phyloP scores from a whole-genome alignment of 2,888 invertebrate genomes.

The Lithosia quadra region DNA sequence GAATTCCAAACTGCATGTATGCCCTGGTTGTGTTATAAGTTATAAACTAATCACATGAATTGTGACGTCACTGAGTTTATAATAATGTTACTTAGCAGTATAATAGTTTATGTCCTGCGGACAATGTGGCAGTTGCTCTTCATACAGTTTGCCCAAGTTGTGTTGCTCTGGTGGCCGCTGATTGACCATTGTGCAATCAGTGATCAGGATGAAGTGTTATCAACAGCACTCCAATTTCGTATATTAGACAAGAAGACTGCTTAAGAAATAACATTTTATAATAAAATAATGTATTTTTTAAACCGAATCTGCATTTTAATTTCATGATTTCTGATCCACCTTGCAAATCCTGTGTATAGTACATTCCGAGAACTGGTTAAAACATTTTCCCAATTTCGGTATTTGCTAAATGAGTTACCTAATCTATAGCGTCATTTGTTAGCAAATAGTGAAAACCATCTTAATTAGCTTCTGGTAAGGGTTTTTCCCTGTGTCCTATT shows the following conservation, averaged over 20 bases:
- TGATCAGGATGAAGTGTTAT: constrained; percentile 6
- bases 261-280: constrained; percentile 53
- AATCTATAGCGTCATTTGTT: no score
- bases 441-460: no score
- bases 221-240: constrained; percentile 25
- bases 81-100: constrained; percentile 9
- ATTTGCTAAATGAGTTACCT: no score
- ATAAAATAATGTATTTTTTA: constrained; percentile 48
- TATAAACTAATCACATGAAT: constrained; percentile 2
- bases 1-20: not conserved
- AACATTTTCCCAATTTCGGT: no score
- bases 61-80: not conserved
- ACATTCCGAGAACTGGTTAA: no score
- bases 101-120: constrained; percentile 10
- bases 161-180: constrained; percentile 8
- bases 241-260: constrained; percentile 56
- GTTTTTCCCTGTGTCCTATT: no score
- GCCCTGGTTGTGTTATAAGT: constrained; percentile 11
- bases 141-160: constrained; percentile 22
- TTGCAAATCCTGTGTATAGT: not conserved
- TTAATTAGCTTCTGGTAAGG: no score
- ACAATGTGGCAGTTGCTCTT: constrained; percentile 3
- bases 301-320: constrained; percentile 30
- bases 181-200: not conserved
- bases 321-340: not conserved